These are phyloP conservation scores for Tipula vernalis DNA, from an alignment of 2,888 invertebrate species.

Conservation along the genomic window DNA sequence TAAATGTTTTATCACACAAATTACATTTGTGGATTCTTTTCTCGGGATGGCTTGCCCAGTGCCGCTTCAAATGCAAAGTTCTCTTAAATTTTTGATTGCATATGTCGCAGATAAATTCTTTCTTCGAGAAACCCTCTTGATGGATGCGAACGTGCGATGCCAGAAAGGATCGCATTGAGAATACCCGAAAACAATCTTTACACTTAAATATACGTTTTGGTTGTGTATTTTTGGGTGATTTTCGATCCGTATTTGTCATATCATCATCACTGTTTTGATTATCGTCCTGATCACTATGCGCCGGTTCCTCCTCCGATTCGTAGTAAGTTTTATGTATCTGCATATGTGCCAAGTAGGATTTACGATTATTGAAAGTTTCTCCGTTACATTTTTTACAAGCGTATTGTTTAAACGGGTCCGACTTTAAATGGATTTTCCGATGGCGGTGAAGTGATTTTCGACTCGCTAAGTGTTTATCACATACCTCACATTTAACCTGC, in stretches of 20 bases:
- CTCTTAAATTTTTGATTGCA: conserved; percentile 37
- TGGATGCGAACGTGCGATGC: not conserved
- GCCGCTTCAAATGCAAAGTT: conserved; percentile 36
- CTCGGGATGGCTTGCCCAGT: conserved; percentile 41
- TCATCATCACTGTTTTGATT: not conserved
- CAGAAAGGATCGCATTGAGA: not conserved
- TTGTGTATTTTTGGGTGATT: not conserved
- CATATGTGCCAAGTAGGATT: not conserved
- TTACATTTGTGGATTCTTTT: conserved; percentile 41
- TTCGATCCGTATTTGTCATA: not conserved
- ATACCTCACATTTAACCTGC: not conserved
- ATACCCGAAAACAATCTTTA: not conserved
- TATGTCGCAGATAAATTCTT: conserved; percentile 33
- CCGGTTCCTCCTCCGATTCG: not conserved
- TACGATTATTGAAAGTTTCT: not conserved
- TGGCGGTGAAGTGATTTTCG: not conserved
- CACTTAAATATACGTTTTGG: not conserved
- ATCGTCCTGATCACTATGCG: not conserved
- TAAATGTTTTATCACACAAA: conserved; percentile 44
- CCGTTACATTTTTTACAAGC: not conserved
- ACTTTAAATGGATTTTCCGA: not conserved
- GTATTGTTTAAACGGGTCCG: not conserved
- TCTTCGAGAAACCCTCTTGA: conserved; percentile 7
- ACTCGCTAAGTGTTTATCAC: not conserved
- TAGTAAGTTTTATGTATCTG: not conserved